Evolutionary conservation across 2,113 vertebrate species (phyloP).

Genomic region (Panurus biarmicus): DNA sequence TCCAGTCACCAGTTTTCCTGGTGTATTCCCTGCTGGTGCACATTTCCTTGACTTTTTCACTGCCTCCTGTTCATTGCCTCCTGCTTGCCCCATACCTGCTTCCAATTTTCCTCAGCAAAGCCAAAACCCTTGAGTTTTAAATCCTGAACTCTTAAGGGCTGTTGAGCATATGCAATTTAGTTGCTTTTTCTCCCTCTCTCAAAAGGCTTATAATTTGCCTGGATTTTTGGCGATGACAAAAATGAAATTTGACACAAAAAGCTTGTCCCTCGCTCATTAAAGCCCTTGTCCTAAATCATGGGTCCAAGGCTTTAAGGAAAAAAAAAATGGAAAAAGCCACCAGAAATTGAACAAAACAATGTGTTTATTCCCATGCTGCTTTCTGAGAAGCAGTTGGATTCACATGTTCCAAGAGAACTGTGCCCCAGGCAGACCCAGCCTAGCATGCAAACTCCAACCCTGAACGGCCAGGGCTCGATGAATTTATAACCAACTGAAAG

Average conservation of each 20-base stretch:
- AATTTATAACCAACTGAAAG: constrained; percentile 29
- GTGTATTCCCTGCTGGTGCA: not conserved
- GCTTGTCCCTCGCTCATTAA: constrained; percentile 10
- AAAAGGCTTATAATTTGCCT: constrained; percentile 34
- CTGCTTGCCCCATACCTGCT: not conserved
- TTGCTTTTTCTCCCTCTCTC: constrained; percentile 1
- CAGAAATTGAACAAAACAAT: constrained; percentile 56
- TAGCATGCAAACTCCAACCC: constrained; percentile 28
- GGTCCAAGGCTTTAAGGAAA: not conserved
- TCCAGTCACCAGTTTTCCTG: not conserved
- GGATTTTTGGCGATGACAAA: constrained; percentile 32
- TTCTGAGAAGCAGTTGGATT: constrained; percentile 57
- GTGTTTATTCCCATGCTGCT: constrained; percentile 57
- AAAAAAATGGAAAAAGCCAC: not conserved
- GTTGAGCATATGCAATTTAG: constrained; percentile 40
- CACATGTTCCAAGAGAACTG: constrained; percentile 53
- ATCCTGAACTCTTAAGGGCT: not conserved
- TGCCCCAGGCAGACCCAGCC: constrained; percentile 10
- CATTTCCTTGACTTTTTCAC: not conserved
- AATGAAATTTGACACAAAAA: constrained; percentile 39
- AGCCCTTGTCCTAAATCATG: constrained; percentile 20
- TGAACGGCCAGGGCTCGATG: not conserved
- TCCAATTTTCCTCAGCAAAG: not conserved
- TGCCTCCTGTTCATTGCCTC: not conserved
- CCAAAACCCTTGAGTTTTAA: not conserved